Conservation (phyloP, 2,888 invertebrate genomes). For the Allophyes oxyacanthae region DNA sequence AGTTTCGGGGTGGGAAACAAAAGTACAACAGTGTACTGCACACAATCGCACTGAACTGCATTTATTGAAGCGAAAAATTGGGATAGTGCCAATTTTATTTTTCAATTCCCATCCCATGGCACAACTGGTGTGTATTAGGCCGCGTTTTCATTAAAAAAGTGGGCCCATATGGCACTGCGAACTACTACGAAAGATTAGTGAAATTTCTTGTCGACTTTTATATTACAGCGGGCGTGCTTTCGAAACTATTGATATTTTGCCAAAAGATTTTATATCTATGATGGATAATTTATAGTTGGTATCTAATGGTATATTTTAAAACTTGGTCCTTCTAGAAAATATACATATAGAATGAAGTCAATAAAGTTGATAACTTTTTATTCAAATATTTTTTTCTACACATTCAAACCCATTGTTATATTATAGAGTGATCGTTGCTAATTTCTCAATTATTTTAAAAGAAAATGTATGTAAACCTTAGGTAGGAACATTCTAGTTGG, state of each 20-base stretch:
- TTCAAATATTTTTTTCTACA: too few species aligned
- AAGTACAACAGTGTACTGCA: constrained; percentile 60
- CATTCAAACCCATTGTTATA: too few species aligned
- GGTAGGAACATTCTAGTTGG: too few species aligned
- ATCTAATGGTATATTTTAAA: too few species aligned
- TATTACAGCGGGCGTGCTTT: constrained; percentile 25
- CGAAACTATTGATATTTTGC: constrained; percentile 34
- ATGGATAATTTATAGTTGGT: too few species aligned
- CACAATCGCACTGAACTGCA: constrained; percentile 76
- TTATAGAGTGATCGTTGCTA: too few species aligned
- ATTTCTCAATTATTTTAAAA: too few species aligned
- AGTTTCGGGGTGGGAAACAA: constrained; percentile 67
- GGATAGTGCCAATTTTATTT: constrained; percentile 83
- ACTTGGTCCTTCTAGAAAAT: too few species aligned
- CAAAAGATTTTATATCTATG: constrained; percentile 15
- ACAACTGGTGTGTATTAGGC: constrained; percentile 56
- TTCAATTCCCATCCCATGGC: constrained; percentile 69
- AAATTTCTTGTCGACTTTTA: constrained; percentile 47
- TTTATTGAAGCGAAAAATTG: constrained; percentile 82
- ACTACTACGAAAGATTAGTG: constrained; percentile 49
- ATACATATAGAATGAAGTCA: too few species aligned
- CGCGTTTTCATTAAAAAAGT: constrained; percentile 49
- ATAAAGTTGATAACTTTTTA: too few species aligned
- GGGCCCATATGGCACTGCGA: constrained; percentile 48
- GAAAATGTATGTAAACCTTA: too few species aligned